These are phyloP conservation scores for Teleogryllus occipitalis DNA, from an alignment of 1,140 invertebrate species.

Conservation along the genomic window DNA sequence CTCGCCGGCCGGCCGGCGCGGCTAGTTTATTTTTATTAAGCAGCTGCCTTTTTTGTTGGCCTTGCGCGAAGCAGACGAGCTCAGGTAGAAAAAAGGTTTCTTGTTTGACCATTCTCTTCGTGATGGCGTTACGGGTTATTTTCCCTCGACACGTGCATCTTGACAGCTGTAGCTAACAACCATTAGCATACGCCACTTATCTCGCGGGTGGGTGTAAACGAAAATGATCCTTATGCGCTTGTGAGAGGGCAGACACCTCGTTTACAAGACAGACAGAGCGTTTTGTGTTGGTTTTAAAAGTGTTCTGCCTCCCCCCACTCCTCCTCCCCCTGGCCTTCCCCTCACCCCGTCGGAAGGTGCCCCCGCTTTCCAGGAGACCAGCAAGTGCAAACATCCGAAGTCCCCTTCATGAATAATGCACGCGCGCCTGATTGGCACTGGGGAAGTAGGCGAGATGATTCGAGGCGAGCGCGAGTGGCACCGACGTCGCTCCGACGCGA, in stretches of 20 bases:
- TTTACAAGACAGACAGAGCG: neutral
- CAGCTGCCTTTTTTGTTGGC: constrained; percentile 10
- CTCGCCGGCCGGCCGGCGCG: too few relatives aligned
- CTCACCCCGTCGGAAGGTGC: neutral
- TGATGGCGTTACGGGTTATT: constrained; percentile 13
- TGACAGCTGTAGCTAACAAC: constrained; percentile 15
- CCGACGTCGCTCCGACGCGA: too few relatives aligned
- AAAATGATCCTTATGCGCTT: constrained; percentile 8
- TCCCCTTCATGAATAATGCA: neutral
- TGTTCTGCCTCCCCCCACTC: neutral
- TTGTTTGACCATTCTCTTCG: constrained; percentile 12
- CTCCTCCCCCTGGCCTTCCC: too few relatives aligned
- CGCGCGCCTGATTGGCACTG: neutral
- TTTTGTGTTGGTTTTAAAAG: neutral
- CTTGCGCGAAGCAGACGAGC: constrained; percentile 10
- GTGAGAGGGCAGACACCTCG: constrained; percentile 12
- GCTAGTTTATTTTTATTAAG: neutral
- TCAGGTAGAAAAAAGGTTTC: constrained; percentile 16
- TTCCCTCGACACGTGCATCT: constrained; percentile 8
- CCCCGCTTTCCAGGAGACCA: neutral
- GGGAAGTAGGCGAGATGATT: neutral
- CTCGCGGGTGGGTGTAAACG: neutral
- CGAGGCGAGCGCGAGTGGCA: neutral
- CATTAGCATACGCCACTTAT: constrained; percentile 14
- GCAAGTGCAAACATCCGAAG: neutral